phyloP scores from a whole-genome alignment of 2,888 invertebrate genomes.

The Drosophila incognita region DNA sequence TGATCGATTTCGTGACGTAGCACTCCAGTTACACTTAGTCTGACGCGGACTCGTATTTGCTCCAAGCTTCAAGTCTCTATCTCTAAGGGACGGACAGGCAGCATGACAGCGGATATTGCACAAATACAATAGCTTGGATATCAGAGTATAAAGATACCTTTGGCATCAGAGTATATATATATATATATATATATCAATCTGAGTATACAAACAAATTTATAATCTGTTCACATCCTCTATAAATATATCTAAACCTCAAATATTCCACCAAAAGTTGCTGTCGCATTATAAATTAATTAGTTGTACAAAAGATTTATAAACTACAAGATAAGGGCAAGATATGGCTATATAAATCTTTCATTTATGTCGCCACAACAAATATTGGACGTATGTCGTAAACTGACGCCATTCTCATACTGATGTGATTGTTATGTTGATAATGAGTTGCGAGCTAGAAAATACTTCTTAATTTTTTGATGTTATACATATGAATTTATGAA shows the following conservation, averaged over 20 bases:
- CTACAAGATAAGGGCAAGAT: slow-evolving; percentile 5
- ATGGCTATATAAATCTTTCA: slow-evolving; percentile 37
- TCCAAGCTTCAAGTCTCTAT: neutral
- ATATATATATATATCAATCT: neutral
- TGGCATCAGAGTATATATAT: neutral
- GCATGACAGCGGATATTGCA: neutral
- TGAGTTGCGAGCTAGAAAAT: neutral
- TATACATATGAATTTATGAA: neutral
- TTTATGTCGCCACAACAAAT: slow-evolving; percentile 22
- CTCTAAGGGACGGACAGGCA: neutral
- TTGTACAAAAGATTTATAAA: slow-evolving; percentile 17
- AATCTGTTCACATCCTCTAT: neutral
- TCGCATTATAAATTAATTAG: slow-evolving; percentile 1
- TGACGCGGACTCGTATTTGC: neutral
- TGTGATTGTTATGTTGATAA: neutral
- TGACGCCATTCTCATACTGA: neutral
- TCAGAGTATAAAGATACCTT: neutral
- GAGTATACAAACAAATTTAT: neutral
- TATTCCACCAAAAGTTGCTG: neutral
- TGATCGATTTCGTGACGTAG: too few relatives aligned
- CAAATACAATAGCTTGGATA: neutral
- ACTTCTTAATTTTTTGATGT: neutral
- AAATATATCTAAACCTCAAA: neutral
- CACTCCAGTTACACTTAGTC: neutral
- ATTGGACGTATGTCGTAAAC: slow-evolving; percentile 1